Conservation (phyloP, 2,888 invertebrate genomes). For the Timandra comae region DNA sequence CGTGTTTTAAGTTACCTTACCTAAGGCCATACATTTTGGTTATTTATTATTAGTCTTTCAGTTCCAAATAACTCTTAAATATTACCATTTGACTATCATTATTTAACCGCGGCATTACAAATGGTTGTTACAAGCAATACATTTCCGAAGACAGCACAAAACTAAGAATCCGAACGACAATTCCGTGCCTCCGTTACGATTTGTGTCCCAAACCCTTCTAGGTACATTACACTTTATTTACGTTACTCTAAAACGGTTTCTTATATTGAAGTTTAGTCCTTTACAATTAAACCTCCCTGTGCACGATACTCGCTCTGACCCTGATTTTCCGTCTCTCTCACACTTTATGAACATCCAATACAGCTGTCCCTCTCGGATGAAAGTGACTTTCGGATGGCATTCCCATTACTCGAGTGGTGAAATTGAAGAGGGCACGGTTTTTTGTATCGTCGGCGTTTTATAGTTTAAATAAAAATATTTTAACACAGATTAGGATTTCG, state of each 20-base stretch:
- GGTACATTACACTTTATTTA: not conserved
- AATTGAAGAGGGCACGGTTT: slow-evolving; percentile 37
- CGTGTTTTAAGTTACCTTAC: too few species aligned
- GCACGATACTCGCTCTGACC: slow-evolving; percentile 18
- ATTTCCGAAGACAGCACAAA: too few species aligned
- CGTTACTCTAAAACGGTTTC: slow-evolving; percentile 23
- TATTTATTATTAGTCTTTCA: too few species aligned
- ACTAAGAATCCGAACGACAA: too few species aligned
- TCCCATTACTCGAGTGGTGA: slow-evolving; percentile 31
- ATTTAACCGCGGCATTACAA: too few species aligned
- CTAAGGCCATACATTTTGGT: too few species aligned
- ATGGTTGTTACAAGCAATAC: too few species aligned
- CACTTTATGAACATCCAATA: slow-evolving; percentile 9
- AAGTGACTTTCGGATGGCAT: slow-evolving; percentile 34
- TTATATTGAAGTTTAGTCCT: slow-evolving; percentile 27
- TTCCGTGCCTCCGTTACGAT: too few species aligned
- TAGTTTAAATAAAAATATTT: too few species aligned
- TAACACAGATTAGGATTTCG: too few species aligned
- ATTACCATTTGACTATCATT: too few species aligned
- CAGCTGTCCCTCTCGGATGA: slow-evolving; percentile 20
- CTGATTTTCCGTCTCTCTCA: slow-evolving; percentile 21
- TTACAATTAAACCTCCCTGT: slow-evolving; percentile 33
- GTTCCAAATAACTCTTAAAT: too few species aligned
- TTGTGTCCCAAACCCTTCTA: not conserved
- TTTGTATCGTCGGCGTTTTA: slow-evolving; percentile 18